These are phyloP conservation scores for Wiebesia pumilae DNA, from an alignment of 1,140 invertebrate species.

Conservation along the genomic window DNA sequence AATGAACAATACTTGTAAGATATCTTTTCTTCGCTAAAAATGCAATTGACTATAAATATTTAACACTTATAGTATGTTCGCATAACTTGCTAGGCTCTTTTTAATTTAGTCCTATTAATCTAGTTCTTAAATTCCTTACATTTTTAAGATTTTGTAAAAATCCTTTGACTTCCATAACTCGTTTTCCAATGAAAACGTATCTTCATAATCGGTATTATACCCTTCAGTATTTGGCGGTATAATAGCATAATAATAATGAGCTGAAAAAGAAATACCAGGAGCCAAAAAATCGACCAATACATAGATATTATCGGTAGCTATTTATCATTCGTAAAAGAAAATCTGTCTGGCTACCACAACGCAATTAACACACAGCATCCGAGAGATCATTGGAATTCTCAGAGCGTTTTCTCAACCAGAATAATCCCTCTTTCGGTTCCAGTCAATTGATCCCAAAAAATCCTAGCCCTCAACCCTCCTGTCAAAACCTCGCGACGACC, in stretches of 20 bases:
- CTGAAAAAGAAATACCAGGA: constrained; percentile 40
- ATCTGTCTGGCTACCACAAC: constrained; percentile 28
- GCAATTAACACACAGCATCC: not conserved
- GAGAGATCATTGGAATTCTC: not conserved
- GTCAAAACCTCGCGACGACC: constrained; percentile 41
- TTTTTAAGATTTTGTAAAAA: not conserved
- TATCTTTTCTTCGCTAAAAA: no score
- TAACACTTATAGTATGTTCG: no score
- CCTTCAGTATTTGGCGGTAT: not conserved
- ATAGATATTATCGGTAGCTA: constrained; percentile 45
- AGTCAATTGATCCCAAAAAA: constrained; percentile 47
- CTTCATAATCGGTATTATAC: not conserved
- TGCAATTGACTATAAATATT: no score
- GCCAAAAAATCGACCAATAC: constrained; percentile 37
- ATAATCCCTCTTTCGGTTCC: constrained; percentile 46
- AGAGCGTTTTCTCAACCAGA: constrained; percentile 37
- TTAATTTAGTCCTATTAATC: no score
- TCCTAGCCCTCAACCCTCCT: constrained; percentile 30
- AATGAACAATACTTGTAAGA: no score
- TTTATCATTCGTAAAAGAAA: constrained; percentile 54
- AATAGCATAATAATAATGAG: not conserved
- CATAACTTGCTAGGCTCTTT: no score
- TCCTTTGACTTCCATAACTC: not conserved
- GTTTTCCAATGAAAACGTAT: not conserved
- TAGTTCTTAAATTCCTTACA: no score